Evolutionary conservation across 2,888 invertebrate genomes (phyloP).

Genomic region (Ophion ventricosus): DNA sequence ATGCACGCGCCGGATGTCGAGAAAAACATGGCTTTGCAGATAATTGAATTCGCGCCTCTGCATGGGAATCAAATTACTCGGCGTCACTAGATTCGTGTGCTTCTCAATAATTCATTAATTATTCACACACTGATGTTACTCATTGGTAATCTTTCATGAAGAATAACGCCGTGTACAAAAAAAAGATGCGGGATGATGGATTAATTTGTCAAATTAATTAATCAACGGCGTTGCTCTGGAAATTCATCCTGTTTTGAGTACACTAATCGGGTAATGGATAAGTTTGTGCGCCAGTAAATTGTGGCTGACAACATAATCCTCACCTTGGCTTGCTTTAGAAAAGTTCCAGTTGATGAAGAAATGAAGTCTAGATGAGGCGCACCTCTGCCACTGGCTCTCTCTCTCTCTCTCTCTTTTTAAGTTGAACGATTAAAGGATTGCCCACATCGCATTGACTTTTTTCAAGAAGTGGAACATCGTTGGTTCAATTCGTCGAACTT

Average conservation of each 20-base stretch:
- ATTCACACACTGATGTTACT: neutral
- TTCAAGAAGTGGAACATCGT: constrained; percentile 18
- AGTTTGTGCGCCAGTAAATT: neutral
- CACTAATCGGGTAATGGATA: neutral
- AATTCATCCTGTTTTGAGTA: neutral
- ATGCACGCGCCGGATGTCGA: neutral
- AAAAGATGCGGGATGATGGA: too few relatives aligned
- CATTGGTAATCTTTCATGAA: neutral
- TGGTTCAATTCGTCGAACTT: neutral
- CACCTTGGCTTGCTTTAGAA: neutral
- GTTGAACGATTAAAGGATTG: neutral
- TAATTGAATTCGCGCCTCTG: neutral
- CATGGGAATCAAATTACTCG: neutral
- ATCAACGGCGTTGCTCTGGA: neutral
- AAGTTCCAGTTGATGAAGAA: neutral
- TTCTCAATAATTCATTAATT: neutral
- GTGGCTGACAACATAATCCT: neutral
- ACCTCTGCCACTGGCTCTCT: neutral
- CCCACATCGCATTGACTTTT: neutral
- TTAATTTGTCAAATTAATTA: neutral
- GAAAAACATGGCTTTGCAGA: neutral
- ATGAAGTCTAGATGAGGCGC: neutral
- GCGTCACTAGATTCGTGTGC: neutral
- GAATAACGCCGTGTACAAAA: too few relatives aligned
- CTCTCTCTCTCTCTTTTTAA: neutral